Base-by-base conservation (phyloP, 2,113 vertebrate species). In the Gobio gobio region DNA sequence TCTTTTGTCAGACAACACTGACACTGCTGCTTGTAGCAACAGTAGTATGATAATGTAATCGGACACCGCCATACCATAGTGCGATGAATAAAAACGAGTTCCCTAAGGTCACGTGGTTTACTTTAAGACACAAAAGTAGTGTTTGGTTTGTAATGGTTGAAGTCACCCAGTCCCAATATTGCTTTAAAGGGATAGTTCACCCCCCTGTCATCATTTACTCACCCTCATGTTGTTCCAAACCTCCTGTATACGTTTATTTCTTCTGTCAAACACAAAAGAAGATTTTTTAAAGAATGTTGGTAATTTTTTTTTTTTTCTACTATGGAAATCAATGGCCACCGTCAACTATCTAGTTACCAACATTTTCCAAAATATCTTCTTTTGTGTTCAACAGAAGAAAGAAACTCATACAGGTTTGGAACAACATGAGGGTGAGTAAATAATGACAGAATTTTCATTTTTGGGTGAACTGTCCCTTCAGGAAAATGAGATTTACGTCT, bases 31-130 rank as follows among this genome's bases (percentile, higher is more conserved):
- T 77, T 72, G 68, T n/a, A n/a, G 20, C 20, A 40, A 43, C 66
- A 22, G 49, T 36, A 56, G 29, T 56, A 54, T 78, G 33, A 78
- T 59, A 59, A n/a, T 78, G 76, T 78, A 61, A 78, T 24, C n/a
- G 1, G 36, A 59, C 43, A 78, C 6, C 51, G 16, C 76, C 47
- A 7, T 16, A 24, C 56, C 47, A 7, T 16, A 24, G 56, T 26
- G 54, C 1, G 2, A 3, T 59, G 33, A 78, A 59, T 78, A 78
- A 78, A 43, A 61, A 61, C 24, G 56, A 78, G 76, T 22, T 73
- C 5, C 47, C 70, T 8, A 47, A 73, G 70, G 43, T 24, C 22
- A 73, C 18, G 43, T 22, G 36, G 66, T 22, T 22, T 70, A 70
- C 29, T 40, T 70, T 22, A 40, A 73, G 70, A 45, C 22, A 14